phyloP scores from a whole-genome alignment of 2,797 vertebrate genomes.

The Tinamus major region DNA sequence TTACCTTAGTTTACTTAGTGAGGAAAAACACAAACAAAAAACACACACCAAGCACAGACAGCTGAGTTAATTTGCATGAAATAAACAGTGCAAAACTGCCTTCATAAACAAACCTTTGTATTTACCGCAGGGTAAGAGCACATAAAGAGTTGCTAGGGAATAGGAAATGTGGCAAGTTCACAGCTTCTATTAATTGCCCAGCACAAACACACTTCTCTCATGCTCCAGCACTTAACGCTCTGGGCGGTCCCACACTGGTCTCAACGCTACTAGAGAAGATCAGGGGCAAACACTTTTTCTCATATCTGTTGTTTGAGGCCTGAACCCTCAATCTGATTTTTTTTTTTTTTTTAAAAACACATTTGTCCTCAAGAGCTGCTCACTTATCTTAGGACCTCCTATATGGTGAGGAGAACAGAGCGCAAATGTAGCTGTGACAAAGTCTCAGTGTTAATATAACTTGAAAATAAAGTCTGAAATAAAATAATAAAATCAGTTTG shows the following conservation, averaged over 20 bases:
- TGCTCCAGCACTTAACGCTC: fast-evolving
- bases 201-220: background rate
- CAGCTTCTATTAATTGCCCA: conserved; percentile 18
- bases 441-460: conserved; percentile 21
- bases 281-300: fast-evolving
- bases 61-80: background rate
- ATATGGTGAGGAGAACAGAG: background rate
- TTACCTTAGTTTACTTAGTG: background rate
- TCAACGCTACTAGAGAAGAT: fast-evolving
- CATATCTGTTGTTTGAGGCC: background rate
- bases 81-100: background rate
- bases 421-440: conserved; percentile 11
- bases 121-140: fast-evolving
- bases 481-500: background rate
- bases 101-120: background rate
- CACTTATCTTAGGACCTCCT: background rate
- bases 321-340: background rate
- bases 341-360: background rate
- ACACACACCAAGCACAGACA: background rate
- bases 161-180: background rate
- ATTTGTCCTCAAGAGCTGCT: background rate
- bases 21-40: background rate
- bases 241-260: background rate
- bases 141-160: background rate
- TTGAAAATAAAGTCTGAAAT: too few species aligned